Percentiles rank a stretch among this genome's conserved stretches.
Evolutionary conservation across 2,113 vertebrate genomes (phyloP).

Genomic region (Seriola quinqueradiata): DNA sequence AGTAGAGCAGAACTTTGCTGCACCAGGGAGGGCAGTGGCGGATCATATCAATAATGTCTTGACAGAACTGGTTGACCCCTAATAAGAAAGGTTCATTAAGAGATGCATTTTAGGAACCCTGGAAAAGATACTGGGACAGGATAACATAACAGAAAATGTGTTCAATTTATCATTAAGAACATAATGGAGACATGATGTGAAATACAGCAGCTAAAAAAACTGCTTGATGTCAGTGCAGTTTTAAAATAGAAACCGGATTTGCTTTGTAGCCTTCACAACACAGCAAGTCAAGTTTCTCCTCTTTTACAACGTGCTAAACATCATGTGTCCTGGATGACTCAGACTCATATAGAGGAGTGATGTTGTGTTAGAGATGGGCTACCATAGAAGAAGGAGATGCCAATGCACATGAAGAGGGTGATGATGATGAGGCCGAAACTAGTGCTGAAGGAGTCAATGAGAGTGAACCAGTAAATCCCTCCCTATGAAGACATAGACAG

Average conservation of each 20-base stretch:
- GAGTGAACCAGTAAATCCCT: conserved; percentile 91
- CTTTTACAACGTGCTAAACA: conserved; percentile 1
- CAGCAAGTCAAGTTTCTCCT: not conserved
- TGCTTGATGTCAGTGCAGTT: not conserved
- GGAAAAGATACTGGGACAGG: not conserved
- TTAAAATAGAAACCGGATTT: not conserved
- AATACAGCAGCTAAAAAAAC: not conserved
- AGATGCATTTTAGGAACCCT: not conserved
- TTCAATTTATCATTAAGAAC: not conserved
- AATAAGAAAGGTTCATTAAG: conserved; percentile 15
- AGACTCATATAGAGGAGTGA: conserved; percentile 13
- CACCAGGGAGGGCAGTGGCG: conserved; percentile 86
- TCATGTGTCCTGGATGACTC: not conserved
- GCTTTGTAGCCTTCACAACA: not conserved
- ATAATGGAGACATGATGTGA: not conserved
- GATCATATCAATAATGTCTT: conserved; percentile 88
- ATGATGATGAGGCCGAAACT: conserved; percentile 91
- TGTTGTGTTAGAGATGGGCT: conserved; percentile 30
- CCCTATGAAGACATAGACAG: conserved; percentile 79
- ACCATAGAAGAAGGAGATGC: conserved; percentile 90
- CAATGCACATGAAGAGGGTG: conserved; percentile 89
- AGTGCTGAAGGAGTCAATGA: conserved; percentile 89
- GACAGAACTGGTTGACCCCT: conserved; percentile 89
- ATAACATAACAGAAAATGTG: not conserved
- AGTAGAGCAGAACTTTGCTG: conserved; percentile 84